Conservation (phyloP, 2,797 vertebrate genomes). For the Sebastes vulpes region DNA sequence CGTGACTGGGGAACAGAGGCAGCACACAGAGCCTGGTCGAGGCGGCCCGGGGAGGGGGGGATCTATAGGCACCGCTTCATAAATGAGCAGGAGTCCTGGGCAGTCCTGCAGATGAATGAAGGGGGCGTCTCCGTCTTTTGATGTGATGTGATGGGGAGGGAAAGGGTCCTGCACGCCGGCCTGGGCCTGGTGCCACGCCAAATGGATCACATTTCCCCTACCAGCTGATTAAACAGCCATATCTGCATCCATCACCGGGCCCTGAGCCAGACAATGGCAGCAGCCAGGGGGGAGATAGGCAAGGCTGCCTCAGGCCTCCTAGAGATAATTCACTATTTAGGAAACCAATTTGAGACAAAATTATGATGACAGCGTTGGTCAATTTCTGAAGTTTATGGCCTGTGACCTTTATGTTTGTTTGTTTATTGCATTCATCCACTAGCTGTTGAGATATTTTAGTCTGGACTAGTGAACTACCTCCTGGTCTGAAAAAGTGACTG, state of each 20-base stretch:
- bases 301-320: not conserved
- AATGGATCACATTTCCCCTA: conserved; percentile 72
- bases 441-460: too few relatives aligned
- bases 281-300: conserved; percentile 6
- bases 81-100: conserved; percentile 65
- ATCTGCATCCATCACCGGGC: conserved; percentile 68
- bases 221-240: conserved; percentile 82
- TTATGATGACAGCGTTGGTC: not conserved
- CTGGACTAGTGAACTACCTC: too few relatives aligned
- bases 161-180: conserved; percentile 55
- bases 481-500: too few relatives aligned
- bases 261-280: conserved; percentile 61
- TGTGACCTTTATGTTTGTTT: not conserved
- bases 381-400: not conserved
- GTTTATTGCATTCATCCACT: not conserved
- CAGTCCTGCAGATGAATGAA: conserved; percentile 64
- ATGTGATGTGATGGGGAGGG: conserved; percentile 65
- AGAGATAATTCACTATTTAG: conserved; percentile 13
- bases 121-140: conserved; percentile 65
- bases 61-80: conserved; percentile 71
- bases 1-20: conserved; percentile 77
- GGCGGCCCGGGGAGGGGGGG: conserved; percentile 5
- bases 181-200: conserved; percentile 55
- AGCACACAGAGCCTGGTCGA: conserved; percentile 69
- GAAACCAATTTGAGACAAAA: conserved; percentile 9